Conservation (phyloP, 1,140 invertebrate genomes). For the Nymphalis io region DNA sequence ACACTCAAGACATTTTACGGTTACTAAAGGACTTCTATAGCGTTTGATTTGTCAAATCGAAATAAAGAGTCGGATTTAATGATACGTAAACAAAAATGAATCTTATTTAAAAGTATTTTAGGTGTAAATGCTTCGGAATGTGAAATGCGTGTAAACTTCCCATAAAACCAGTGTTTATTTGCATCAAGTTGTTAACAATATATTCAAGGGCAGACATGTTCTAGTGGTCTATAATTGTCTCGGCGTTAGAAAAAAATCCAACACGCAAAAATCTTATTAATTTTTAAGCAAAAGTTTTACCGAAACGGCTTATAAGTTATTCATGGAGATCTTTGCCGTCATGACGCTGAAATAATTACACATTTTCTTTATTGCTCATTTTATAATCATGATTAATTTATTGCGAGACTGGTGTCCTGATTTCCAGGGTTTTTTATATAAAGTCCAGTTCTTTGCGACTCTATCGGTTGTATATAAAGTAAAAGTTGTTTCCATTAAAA, state of each 20-base stretch:
- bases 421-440: too few species aligned
- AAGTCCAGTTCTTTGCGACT: too few species aligned
- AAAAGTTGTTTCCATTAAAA: too few species aligned
- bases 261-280: constrained; percentile 31
- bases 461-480: too few species aligned
- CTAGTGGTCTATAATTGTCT: constrained; percentile 36
- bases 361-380: constrained; percentile 17
- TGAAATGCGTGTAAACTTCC: constrained; percentile 13
- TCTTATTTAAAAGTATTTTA: constrained; percentile 2
- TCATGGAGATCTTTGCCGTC: constrained; percentile 3
- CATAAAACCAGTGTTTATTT: constrained; percentile 36
- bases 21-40: too few species aligned
- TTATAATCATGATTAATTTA: constrained; percentile 3
- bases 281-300: constrained; percentile 6
- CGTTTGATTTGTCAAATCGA: too few species aligned
- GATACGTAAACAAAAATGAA: background rate
- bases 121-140: background rate
- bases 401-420: background rate
- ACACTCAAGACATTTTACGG: too few species aligned
- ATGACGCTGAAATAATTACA: background rate
- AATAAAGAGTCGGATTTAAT: background rate
- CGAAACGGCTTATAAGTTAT: background rate
- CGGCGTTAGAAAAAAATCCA: constrained; percentile 26
- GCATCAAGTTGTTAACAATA: constrained; percentile 27
- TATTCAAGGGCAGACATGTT: constrained; percentile 31